Base-by-base conservation (phyloP, 2,888 invertebrate genomes). In the Muschampia plurimacula region DNA sequence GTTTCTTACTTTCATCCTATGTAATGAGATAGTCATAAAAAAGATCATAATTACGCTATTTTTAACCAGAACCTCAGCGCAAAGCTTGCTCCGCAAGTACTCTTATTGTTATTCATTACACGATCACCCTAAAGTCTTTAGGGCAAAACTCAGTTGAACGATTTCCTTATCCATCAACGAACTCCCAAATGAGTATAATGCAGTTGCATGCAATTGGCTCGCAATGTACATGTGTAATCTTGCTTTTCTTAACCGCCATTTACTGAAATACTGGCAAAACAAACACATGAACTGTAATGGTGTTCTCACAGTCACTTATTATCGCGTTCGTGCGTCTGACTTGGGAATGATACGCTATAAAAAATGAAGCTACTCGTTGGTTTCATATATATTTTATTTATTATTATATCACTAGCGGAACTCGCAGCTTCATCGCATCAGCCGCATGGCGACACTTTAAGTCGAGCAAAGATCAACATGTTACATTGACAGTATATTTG, bases 241-340 rank as follows among this genome's bases (percentile, higher is more conserved):
- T 78, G 72, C 74, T 81, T 79, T 81, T 79, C 77, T 82, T 88
- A 88, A 90, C 89, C 86, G 83, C 78, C 83, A 81, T 86, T 87
- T 87, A 85, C 87, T 85, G 84, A 86, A 82, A 83, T 80, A 77
- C 73, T 67, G 77, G 79, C 85, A 89, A 90, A 89, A 89, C 87
- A 90, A 90, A 91, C 88, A 90, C 75, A 79, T 79, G 74, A 78
- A 82, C 80, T 77, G 83, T 89, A 89, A 90, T 89, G 82, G 85
- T 82, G 78, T 80, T 77, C 78, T 79, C 80, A 73, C 76, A 79
- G 78, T 78, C 79, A 75, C 77, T 80, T 79, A 84, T 83, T 85
- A 85, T 79, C 77, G 60, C 49, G 41, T 60, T 46, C 59, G 5
- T n/a, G 32, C 2, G 66, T 67, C 52, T 2, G 1, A 67, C 52